Percentiles rank a stretch among this genome's conserved stretches.
Conservation (phyloP, 2,797 vertebrate species). For the Podarcis siculus region DNA sequence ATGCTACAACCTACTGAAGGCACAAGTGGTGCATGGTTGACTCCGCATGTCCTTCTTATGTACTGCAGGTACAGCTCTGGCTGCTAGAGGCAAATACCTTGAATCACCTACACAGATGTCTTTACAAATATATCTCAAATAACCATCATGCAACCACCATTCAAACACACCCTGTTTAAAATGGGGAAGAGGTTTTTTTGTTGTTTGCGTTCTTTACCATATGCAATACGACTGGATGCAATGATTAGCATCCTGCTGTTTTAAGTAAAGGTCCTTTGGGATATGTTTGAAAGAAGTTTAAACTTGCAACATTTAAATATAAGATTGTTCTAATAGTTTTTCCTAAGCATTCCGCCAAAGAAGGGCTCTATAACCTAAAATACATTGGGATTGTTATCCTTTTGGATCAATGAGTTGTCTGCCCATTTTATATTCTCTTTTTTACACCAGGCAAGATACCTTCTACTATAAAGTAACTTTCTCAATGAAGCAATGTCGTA, state of each 20-base stretch:
- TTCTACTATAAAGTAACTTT: neutral
- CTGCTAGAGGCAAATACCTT: neutral
- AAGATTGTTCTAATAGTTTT: neutral
- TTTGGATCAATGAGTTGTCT: neutral
- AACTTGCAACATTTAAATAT: neutral
- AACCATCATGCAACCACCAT: neutral
- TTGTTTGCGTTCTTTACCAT: neutral
- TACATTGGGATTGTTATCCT: neutral
- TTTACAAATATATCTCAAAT: neutral
- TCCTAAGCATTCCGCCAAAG: neutral
- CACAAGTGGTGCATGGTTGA: neutral
- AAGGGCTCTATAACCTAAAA: neutral
- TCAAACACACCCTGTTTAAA: neutral
- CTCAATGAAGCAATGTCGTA: neutral
- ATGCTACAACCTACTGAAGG: constrained; percentile 18
- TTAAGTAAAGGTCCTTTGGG: neutral
- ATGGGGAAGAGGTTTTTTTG: neutral
- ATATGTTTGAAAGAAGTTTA: neutral
- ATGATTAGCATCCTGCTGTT: neutral
- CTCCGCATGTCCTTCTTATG: neutral
- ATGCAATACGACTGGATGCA: too few species aligned
- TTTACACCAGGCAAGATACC: neutral
- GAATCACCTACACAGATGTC: neutral
- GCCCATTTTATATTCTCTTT: neutral
- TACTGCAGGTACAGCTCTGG: neutral